Base-by-base conservation (phyloP, 2,113 vertebrate genomes). In the Rhinolophus ferrumequinum region DNA sequence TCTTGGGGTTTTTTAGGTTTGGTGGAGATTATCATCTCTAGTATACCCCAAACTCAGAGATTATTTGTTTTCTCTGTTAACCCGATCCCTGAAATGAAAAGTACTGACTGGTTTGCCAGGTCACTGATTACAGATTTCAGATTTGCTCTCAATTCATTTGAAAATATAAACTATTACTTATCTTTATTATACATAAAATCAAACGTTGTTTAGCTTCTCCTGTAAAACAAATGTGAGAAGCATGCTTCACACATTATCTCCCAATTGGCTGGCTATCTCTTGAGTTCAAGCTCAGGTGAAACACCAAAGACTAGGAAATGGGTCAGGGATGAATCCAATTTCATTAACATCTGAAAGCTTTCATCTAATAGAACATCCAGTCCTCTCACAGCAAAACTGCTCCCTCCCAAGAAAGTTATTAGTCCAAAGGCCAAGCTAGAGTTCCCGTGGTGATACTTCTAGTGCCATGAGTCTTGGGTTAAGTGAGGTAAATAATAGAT, bases 331-430 rank as follows among this genome's bases (percentile, higher is more conserved):
- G 81, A 69, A 38, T 72, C 47, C 41, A 67, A 82, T 73, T 64
- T 93, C 72, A 75, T 93, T 64, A 94, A 82, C 81, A 97, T 92
- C 95, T 95, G 95, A 96, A 95, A 77, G 70, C 84, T 88, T 93
- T 93, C 95, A 90, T 90, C 66, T 83, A 41, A 58, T 64, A 28
- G 88, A 93, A 96, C 76, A 69, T 28, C 56, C 67, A 47, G 30
- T 73, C 47, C 41, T 95, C 66, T 88, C 50, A 14, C 19, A 86
- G 77, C 85, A 73, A 88, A 94, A 66, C 67, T 79, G 54, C 88
- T 52, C 21, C 52, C 56, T 97, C 81, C 94, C 86, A 58, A 93
- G 83, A 95, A 95, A 84, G 87, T 97, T 93, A 92, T 94, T 95
- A 93, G 77, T 92, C 84, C 76, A 91, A 88, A 97, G 70, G 84